Percentiles rank a stretch among this genome's conserved stretches.
Evolutionary conservation across 2,888 invertebrate genomes (phyloP).

Genomic region (Panopea generosa): DNA sequence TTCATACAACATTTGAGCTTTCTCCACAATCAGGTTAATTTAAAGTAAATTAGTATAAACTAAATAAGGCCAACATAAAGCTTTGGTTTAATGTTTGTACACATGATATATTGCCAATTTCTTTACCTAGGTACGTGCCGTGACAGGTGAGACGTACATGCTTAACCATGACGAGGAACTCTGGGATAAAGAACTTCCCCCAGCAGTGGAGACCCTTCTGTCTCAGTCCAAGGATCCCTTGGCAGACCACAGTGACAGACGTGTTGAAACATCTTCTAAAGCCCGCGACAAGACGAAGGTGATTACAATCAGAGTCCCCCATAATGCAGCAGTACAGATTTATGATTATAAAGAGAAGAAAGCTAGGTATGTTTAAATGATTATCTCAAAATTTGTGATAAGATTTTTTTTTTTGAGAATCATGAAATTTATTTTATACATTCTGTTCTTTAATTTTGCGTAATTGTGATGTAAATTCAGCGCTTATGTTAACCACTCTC

Average conservation of each 20-base stretch:
- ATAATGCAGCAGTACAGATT: slow-evolving; percentile 87
- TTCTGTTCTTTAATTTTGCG: too few relatives aligned
- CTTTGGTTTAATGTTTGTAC: too few relatives aligned
- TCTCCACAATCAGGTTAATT: too few relatives aligned
- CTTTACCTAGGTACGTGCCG: slow-evolving; percentile 83
- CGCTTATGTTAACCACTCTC: too few relatives aligned
- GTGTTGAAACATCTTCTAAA: slow-evolving; percentile 8
- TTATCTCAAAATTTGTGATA: too few relatives aligned
- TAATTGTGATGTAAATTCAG: too few relatives aligned
- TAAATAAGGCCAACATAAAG: too few relatives aligned
- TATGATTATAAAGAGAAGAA: slow-evolving; percentile 87
- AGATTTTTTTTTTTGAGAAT: too few relatives aligned
- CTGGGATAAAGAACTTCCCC: slow-evolving; percentile 85
- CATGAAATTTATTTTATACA: too few relatives aligned
- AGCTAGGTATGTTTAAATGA: slow-evolving; percentile 79
- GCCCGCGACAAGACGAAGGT: slow-evolving; percentile 84
- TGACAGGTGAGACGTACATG: slow-evolving; percentile 86
- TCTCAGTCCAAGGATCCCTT: slow-evolving; percentile 84
- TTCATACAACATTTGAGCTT: too few relatives aligned
- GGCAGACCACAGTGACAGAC: slow-evolving; percentile 83
- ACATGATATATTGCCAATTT: too few relatives aligned
- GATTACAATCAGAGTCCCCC: slow-evolving; percentile 86
- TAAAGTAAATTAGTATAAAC: too few relatives aligned
- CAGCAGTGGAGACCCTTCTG: slow-evolving; percentile 84
- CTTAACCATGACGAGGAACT: slow-evolving; percentile 86